Evolutionary conservation across 1,140 invertebrate species (phyloP).

Genomic region (Anastrepha ludens): DNA sequence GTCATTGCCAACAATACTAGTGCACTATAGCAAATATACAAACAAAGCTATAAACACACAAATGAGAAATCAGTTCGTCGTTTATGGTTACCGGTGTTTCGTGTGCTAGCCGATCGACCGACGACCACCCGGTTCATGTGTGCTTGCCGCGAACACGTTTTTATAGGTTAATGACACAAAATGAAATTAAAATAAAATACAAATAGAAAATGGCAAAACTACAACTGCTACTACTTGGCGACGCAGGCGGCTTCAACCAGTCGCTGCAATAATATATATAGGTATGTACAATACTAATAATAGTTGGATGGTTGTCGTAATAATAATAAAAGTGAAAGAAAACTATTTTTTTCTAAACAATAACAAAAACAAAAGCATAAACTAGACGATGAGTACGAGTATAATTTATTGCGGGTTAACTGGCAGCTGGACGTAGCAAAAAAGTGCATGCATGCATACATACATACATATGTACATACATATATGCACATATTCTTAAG

Average conservation of each 20-base stretch:
- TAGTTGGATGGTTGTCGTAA: constrained; percentile 16
- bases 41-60: background rate
- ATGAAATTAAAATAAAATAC: constrained; percentile 47
- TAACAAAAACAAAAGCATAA: background rate
- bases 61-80: constrained; percentile 6
- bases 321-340: constrained; percentile 49
- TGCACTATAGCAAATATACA: background rate
- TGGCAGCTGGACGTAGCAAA: background rate
- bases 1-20: constrained; percentile 28
- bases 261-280: background rate
- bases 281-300: background rate
- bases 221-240: background rate
- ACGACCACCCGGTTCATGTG: constrained; percentile 3
- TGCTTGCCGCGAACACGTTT: constrained; percentile 44
- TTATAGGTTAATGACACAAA: constrained; percentile 53
- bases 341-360: constrained; percentile 26
- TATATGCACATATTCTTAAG: background rate
- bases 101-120: constrained; percentile 18
- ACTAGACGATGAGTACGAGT: background rate
- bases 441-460: too few species aligned
- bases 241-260: background rate
- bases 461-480: too few species aligned
- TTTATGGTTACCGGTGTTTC: background rate
- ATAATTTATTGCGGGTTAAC: background rate
- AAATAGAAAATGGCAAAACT: constrained; percentile 47